Evolutionary conservation across 2,797 vertebrate species (phyloP).

Genomic region (Epinephelus malabaricus): DNA sequence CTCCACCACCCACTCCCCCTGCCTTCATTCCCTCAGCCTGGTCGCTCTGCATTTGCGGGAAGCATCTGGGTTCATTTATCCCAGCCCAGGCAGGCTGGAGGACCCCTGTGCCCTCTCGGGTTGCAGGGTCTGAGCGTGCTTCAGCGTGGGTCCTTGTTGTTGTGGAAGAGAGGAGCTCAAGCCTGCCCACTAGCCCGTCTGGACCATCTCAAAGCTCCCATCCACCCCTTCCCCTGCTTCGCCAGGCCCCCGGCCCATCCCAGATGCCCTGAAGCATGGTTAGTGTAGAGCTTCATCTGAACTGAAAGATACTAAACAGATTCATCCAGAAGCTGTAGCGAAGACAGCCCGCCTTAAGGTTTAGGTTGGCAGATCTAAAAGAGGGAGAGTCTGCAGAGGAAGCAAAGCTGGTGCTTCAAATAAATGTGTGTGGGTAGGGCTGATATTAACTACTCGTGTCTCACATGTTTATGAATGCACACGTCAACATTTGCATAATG

Average conservation of each 20-base stretch:
- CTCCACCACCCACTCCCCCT: constrained; percentile 60
- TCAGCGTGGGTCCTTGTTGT: constrained; percentile 91
- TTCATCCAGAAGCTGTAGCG: constrained; percentile 90
- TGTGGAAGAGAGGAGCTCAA: constrained; percentile 80
- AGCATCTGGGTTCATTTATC: constrained; percentile 98
- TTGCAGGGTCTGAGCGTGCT: constrained; percentile 88
- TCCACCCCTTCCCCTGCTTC: constrained; percentile 67
- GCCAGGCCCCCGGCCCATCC: constrained; percentile 84
- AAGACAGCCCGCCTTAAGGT: constrained; percentile 83
- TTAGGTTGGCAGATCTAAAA: constrained; percentile 65
- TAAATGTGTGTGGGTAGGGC: constrained; percentile 5
- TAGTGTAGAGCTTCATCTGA: constrained; percentile 93
- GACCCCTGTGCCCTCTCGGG: constrained; percentile 88
- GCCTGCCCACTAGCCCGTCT: constrained; percentile 82
- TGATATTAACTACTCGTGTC: constrained; percentile 22
- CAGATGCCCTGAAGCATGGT: constrained; percentile 93
- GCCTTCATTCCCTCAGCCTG: constrained; percentile 65
- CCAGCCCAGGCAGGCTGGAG: constrained; percentile 72
- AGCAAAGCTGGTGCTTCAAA: constrained; percentile 28
- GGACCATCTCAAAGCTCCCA: constrained; percentile 92
- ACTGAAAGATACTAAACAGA: constrained; percentile 96
- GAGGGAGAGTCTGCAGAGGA: constrained; percentile 27
- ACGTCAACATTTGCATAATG: constrained; percentile 57
- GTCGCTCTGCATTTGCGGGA: constrained; percentile 82
- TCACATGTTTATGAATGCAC: constrained; percentile 49